Conservation (phyloP, 1,140 invertebrate genomes). For the Drosophila baimaii region DNA sequence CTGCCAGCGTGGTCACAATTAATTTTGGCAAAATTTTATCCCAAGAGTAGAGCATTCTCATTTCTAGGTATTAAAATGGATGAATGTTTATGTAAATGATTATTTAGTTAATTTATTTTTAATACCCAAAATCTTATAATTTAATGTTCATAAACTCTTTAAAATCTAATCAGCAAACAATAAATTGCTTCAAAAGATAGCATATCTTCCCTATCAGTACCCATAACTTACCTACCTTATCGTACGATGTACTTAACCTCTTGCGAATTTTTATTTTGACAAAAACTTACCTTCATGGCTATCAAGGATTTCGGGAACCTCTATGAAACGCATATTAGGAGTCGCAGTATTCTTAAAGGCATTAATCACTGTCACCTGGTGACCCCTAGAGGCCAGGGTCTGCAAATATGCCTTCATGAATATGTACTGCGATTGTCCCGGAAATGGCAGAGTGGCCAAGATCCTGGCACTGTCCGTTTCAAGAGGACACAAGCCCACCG, state of each 20-base stretch:
- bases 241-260: neutral
- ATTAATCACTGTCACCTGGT: conserved; percentile 85
- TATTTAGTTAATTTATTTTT: too few species aligned
- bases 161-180: neutral
- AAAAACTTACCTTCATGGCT: conserved; percentile 57
- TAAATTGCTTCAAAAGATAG: neutral
- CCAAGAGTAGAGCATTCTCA: conserved; percentile 67
- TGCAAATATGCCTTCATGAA: conserved; percentile 85
- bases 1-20: conserved; percentile 6
- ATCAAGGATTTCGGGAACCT: conserved; percentile 30
- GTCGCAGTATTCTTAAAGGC: conserved; percentile 69
- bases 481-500: conserved; percentile 8
- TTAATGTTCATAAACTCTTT: neutral
- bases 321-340: conserved; percentile 79
- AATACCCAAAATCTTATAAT: too few species aligned
- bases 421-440: conserved; percentile 86
- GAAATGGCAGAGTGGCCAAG: conserved; percentile 84
- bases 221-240: neutral
- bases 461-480: conserved; percentile 53
- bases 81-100: too few species aligned
- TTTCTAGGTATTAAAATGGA: conserved; percentile 12
- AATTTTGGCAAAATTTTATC: conserved; percentile 23
- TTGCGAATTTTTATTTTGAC: neutral
- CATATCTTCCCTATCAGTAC: neutral
- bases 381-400: conserved; percentile 85